Evolutionary conservation across 1,140 invertebrate species (phyloP).

Genomic region (Orussus abietinus): DNA sequence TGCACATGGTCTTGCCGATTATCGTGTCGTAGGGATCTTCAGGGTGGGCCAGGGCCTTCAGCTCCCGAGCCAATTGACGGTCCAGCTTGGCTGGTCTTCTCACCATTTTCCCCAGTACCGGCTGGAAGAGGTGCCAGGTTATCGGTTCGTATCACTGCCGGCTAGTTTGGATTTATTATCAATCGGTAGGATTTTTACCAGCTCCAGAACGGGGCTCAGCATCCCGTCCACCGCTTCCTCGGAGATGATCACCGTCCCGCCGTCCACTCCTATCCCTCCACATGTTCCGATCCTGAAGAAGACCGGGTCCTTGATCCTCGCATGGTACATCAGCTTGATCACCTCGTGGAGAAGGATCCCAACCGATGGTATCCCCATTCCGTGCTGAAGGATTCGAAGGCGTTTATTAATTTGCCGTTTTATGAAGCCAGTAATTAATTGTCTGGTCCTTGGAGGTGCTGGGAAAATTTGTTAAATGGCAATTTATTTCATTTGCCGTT

Average conservation of each 20-base stretch:
- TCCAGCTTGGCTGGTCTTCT: conserved; percentile 80
- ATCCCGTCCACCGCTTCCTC: conserved; percentile 82
- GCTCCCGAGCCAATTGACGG: conserved; percentile 70
- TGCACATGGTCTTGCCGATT: conserved; percentile 91
- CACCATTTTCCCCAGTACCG: conserved; percentile 82
- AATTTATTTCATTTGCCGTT: too few species aligned
- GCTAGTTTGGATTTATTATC: too few species aligned
- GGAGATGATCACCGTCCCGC: conserved; percentile 84
- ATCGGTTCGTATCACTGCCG: too few species aligned
- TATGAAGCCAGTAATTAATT: too few species aligned
- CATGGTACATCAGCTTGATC: conserved; percentile 91
- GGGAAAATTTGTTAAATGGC: too few species aligned
- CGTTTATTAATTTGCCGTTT: too few species aligned
- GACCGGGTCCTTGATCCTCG: conserved; percentile 78
- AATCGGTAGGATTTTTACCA: too few species aligned
- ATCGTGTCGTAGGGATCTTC: conserved; percentile 80
- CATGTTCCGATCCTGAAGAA: conserved; percentile 92
- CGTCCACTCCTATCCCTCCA: conserved; percentile 86
- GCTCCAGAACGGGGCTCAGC: conserved; percentile 65
- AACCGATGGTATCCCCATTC: conserved; percentile 91
- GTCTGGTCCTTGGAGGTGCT: too few species aligned
- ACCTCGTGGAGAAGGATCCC: conserved; percentile 90
- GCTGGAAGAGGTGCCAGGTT: too few species aligned
- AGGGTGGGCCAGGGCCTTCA: conserved; percentile 68
- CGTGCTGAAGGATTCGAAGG: conserved; percentile 78